phyloP scores from a whole-genome alignment of 2,113 vertebrate genomes.

The Lontra canadensis region DNA sequence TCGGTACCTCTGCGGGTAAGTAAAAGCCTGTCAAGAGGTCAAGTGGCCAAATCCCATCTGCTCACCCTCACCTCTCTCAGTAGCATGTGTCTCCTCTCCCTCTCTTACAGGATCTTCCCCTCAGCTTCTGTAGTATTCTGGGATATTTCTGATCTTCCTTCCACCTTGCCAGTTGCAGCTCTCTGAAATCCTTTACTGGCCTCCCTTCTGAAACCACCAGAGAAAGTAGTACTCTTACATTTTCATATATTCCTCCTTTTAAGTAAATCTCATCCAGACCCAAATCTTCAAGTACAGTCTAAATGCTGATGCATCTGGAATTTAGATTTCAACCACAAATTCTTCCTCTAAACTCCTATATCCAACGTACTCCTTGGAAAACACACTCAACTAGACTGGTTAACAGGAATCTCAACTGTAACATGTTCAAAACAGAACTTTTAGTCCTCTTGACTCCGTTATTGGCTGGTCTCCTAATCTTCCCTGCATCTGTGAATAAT shows the following conservation, averaged over 20 bases:
- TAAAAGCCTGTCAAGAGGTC: not conserved
- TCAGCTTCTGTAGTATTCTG: not conserved
- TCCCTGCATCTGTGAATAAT: not conserved
- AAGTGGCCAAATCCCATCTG: not conserved
- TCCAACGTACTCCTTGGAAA: not conserved
- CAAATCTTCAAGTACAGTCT: not conserved
- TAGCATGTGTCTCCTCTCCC: not conserved
- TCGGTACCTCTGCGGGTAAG: not conserved
- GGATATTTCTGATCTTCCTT: not conserved
- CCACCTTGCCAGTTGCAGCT: not conserved
- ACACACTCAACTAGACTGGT: not conserved
- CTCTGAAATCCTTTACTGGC: not conserved
- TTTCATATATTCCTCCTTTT: not conserved
- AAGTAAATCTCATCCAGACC: not conserved
- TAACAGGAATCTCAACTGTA: not conserved
- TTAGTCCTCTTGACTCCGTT: not conserved
- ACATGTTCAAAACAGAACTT: not conserved
- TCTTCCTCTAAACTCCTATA: not conserved
- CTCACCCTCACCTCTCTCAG: not conserved
- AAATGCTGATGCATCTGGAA: not conserved
- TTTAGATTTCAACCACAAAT: not conserved
- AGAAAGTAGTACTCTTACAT: not conserved
- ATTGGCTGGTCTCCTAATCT: not conserved
- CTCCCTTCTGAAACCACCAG: not conserved
- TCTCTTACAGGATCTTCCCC: not conserved